Evolutionary conservation across 2,888 invertebrate species (phyloP).

Genomic region (Apomyelois bistriatella): DNA sequence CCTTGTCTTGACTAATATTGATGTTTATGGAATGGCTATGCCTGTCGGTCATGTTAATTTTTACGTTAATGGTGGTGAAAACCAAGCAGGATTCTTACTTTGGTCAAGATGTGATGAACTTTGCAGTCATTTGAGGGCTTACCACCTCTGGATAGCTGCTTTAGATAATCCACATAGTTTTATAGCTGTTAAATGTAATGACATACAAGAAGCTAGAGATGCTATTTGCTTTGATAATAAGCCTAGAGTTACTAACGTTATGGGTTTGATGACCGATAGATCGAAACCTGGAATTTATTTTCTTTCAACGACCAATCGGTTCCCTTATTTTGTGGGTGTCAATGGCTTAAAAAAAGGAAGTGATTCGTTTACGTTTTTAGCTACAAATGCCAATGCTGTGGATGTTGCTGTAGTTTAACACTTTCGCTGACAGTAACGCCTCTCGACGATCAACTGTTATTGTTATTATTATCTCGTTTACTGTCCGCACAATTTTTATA

Average conservation of each 20-base stretch:
- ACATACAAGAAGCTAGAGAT: conserved; percentile 45
- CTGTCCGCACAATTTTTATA: too few species aligned
- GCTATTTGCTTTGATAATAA: conserved; percentile 38
- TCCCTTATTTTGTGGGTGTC: conserved; percentile 50
- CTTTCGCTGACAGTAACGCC: neutral
- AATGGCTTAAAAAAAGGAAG: conserved; percentile 49
- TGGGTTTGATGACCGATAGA: conserved; percentile 38
- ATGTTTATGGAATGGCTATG: conserved; percentile 56
- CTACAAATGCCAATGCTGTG: neutral
- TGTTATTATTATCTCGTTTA: too few species aligned
- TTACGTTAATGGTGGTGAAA: conserved; percentile 64
- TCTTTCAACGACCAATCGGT: conserved; percentile 39
- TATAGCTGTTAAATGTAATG: conserved; percentile 44
- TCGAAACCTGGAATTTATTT: conserved; percentile 41
- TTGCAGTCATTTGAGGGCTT: conserved; percentile 44
- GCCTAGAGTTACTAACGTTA: conserved; percentile 38
- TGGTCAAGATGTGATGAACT: conserved; percentile 38
- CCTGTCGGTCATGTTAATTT: conserved; percentile 59
- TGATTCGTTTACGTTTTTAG: conserved; percentile 23
- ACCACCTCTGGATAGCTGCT: conserved; percentile 42
- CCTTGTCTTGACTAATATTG: conserved; percentile 52
- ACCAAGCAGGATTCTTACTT: conserved; percentile 40
- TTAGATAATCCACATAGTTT: conserved; percentile 39
- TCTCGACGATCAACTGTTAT: too few species aligned
- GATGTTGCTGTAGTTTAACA: neutral